Evolutionary conservation across 2,797 vertebrate genomes (phyloP).

Genomic region (Sebastes hubbsi): DNA sequence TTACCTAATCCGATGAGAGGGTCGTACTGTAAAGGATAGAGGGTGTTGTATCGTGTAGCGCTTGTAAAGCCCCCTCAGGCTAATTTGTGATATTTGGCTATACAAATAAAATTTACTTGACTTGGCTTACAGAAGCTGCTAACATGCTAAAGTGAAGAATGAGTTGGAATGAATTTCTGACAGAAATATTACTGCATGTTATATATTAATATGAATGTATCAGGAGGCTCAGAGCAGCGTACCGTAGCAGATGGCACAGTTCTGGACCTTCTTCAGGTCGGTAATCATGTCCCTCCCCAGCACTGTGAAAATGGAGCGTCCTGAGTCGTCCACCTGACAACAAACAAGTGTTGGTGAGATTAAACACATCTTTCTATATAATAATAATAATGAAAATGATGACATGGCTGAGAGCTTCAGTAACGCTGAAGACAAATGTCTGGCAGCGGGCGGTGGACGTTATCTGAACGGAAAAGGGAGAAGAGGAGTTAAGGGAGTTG

Average conservation of each 20-base stretch:
- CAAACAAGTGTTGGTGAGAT: background rate
- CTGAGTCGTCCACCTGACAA: conserved; percentile 81
- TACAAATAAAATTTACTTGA: too few species aligned
- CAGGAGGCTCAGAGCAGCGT: background rate
- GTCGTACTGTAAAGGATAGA: too few species aligned
- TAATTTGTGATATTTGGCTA: too few species aligned
- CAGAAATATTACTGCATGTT: background rate
- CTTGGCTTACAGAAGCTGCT: too few species aligned
- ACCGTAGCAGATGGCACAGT: conserved; percentile 83
- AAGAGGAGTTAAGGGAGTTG: background rate
- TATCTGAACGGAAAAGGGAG: background rate
- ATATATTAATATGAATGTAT: too few species aligned
- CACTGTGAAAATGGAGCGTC: conserved; percentile 75
- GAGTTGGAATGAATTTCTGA: background rate
- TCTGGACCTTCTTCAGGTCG: conserved; percentile 63
- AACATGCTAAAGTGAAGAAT: background rate
- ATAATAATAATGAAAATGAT: background rate
- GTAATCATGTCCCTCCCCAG: conserved; percentile 73
- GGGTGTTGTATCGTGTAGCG: too few species aligned
- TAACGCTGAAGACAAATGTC: background rate
- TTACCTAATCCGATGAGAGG: too few species aligned
- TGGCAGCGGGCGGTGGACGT: background rate
- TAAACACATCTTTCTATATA: background rate
- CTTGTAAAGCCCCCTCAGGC: too few species aligned
- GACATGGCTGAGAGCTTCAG: background rate